Conservation (phyloP, 2,113 vertebrate genomes). For the Hyperopisus bebe region DNA sequence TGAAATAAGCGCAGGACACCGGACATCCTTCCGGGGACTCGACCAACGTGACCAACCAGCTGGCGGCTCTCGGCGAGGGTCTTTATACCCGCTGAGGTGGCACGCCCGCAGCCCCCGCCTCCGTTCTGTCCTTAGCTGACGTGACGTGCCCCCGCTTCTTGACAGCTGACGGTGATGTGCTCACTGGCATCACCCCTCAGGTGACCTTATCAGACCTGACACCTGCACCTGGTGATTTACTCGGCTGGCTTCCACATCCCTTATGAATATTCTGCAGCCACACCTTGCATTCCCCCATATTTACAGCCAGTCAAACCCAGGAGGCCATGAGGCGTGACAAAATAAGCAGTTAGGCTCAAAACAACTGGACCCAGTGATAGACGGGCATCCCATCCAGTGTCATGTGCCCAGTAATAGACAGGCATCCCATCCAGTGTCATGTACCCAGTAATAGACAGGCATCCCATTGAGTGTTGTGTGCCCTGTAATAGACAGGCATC, state of each 20-base stretch:
- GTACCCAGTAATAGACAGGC: too few species aligned
- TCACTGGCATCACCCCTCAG: not conserved
- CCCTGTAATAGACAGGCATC: too few species aligned
- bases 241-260: not conserved
- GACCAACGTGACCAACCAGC: not conserved
- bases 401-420: too few species aligned
- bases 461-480: too few species aligned
- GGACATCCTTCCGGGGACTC: not conserved
- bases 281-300: not conserved
- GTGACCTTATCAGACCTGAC: not conserved
- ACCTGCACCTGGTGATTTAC: not conserved
- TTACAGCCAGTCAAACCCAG: not conserved
- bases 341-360: not conserved
- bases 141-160: not conserved
- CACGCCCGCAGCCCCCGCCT: not conserved
- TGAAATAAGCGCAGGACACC: not conserved
- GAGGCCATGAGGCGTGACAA: not conserved
- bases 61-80: not conserved
- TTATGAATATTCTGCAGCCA: not conserved
- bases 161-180: not conserved
- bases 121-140: not conserved
- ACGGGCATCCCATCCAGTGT: not conserved
- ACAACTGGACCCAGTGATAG: not conserved
- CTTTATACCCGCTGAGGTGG: not conserved
- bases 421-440: too few species aligned